These are phyloP conservation scores for Gasterosteus aculeatus DNA, from an alignment of 2,113 vertebrate species.

Conservation along the genomic window DNA sequence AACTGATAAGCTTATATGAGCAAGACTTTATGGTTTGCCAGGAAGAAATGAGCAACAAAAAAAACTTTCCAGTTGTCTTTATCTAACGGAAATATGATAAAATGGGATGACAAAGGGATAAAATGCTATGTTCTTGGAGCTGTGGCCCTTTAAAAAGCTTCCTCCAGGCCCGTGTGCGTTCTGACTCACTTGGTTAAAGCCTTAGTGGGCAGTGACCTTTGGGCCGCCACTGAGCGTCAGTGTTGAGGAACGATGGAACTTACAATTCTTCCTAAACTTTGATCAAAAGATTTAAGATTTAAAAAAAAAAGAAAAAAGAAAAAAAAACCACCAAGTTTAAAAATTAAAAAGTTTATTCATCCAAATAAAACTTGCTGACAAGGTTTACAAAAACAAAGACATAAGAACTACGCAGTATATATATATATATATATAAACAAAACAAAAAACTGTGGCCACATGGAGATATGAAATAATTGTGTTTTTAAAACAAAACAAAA, in stretches of 20 bases:
- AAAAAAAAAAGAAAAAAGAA: too few relatives aligned
- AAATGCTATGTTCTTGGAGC: background rate
- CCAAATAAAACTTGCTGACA: conserved; percentile 92
- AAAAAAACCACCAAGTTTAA: conserved; percentile 53
- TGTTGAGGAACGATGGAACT: conserved; percentile 25
- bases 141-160: background rate
- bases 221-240: conserved; percentile 15
- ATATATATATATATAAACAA: conserved; percentile 81
- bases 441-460: conserved; percentile 73
- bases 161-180: accelerated
- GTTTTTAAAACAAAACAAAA: conserved; percentile 95
- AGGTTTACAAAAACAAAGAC: conserved; percentile 90
- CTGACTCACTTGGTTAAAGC: background rate
- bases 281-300: conserved; percentile 1
- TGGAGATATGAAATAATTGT: conserved; percentile 84
- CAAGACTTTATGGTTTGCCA: conserved; percentile 12
- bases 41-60: conserved; percentile 12
- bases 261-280: conserved; percentile 13
- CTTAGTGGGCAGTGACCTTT: background rate
- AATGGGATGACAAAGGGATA: background rate
- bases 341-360: conserved; percentile 97
- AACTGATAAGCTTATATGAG: conserved; percentile 64
- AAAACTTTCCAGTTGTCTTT: conserved; percentile 29
- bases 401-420: conserved; percentile 81
- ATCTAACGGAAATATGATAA: background rate